Base-by-base conservation (phyloP, 64 coral and sea anemone species). In the Montipora sp. region DNA sequence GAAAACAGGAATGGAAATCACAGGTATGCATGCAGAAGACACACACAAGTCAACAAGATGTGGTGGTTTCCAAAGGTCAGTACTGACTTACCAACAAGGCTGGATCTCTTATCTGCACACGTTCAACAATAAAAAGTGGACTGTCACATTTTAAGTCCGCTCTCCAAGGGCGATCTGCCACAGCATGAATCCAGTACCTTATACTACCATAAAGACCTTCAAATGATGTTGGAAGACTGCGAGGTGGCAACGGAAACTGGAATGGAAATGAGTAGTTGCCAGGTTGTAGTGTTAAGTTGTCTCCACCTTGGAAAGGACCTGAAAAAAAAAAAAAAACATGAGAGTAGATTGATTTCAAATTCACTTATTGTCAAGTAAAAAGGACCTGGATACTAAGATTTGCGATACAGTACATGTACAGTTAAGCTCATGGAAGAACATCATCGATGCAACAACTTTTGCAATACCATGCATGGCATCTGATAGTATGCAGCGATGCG, bases 231-330 rank as follows among this genome's bases (percentile, higher is more conserved):
- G 82, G 82, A 19, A 85, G 19, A 18, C 44, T 23, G 65, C 48
- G 65, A 16, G 65, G 61, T 48, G 82, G 82, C 8, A 85, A 65
- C 3, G 82, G 65, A 50, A 85, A 72, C 47, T 85, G 82, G 6
- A 85, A 85, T 4, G 82, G 82, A 10, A 85, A 85, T 4, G 66
- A 48, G 47, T 85, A 85, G 16, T 85, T 85, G 18, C 82, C 82
- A 5, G 82, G 65, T 85, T 69, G 60, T 51, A 85, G 82, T 46
- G 16, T 85, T 21, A 51, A 16, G 19, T 85, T 63, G 13, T 48
- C 71, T 50, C 82, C 82, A 63, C 8, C 16, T 72, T 85, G 82
- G 16, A 46, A 65, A 70, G 82, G 82, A 21, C 61, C 82, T 85
- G 18, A 2, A 23, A 13, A 61, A 49, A 66, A 27, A 49, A 77